Conservation (phyloP, 64 coral and sea anemone species). For the Pocillopora damicornis region DNA sequence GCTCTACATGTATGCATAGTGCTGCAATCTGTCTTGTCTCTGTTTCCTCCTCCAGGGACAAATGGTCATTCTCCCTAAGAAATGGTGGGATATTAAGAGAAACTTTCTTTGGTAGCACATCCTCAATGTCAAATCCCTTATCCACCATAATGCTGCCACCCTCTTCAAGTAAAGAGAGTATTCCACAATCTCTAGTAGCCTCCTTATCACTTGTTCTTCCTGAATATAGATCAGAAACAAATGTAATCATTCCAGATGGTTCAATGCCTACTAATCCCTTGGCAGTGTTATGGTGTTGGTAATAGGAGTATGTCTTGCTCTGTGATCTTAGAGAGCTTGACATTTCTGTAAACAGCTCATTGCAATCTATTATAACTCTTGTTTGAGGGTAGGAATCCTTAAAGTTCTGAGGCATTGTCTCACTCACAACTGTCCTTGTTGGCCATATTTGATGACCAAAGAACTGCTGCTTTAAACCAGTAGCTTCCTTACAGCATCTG, state of each 20-base stretch:
- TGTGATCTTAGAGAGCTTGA: slow-evolving; percentile 14
- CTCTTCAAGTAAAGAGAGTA: not conserved
- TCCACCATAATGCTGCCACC: not conserved
- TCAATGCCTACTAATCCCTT: not conserved
- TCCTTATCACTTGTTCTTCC: slow-evolving; percentile 16
- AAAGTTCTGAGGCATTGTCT: slow-evolving; percentile 36
- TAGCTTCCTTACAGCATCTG: too few relatives aligned
- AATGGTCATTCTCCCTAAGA: slow-evolving; percentile 9
- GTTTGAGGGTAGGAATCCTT: slow-evolving; percentile 19
- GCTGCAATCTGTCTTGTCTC: too few relatives aligned
- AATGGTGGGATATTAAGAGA: slow-evolving; percentile 13
- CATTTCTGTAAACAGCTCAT: slow-evolving; percentile 6
- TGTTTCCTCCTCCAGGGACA: not conserved
- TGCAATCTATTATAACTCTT: slow-evolving; percentile 16
- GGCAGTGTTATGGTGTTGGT: slow-evolving; percentile 15
- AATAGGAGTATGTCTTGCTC: slow-evolving; percentile 5
- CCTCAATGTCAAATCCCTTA: not conserved
- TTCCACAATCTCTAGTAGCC: not conserved
- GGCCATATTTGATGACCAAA: slow-evolving; percentile 44
- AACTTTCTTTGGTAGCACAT: slow-evolving; percentile 9
- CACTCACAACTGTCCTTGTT: slow-evolving; percentile 32
- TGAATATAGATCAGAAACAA: not conserved
- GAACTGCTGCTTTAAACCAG: too few relatives aligned
- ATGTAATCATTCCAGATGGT: slow-evolving; percentile 17
- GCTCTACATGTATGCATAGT: too few relatives aligned